Conservation (phyloP, 92 coral and sea anemone genomes). For the Zoanthus sociatus region DNA sequence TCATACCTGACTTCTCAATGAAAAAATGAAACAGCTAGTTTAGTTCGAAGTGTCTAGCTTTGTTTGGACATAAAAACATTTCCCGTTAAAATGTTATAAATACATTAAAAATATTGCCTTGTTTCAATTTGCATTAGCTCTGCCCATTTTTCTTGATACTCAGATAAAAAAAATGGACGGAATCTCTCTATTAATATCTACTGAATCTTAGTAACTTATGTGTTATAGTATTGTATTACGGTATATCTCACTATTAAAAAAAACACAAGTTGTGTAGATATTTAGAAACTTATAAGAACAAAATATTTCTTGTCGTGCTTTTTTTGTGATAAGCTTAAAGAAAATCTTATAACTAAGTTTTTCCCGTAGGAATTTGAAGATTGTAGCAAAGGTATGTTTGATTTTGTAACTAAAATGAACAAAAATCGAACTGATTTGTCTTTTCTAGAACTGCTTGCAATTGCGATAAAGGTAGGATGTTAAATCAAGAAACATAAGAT, state of each 20-base stretch:
- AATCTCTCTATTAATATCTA: not conserved
- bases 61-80: too few relatives aligned
- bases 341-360: not conserved
- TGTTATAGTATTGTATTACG: too few relatives aligned
- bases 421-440: not conserved
- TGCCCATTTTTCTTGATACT: too few relatives aligned
- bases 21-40: too few relatives aligned
- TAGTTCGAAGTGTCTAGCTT: too few relatives aligned
- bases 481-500: not conserved
- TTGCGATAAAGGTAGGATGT: not conserved
- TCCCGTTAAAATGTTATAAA: too few relatives aligned
- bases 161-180: not conserved
- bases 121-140: too few relatives aligned
- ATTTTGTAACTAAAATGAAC: not conserved
- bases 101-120: too few relatives aligned
- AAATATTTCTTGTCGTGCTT: not conserved
- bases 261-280: not conserved
- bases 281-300: not conserved
- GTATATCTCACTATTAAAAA: not conserved
- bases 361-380: not conserved
- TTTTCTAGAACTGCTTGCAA: not conserved
- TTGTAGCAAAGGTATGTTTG: not conserved
- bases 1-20: too few relatives aligned
- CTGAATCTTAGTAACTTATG: not conserved
- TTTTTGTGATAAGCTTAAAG: not conserved